Conservation (phyloP, 2,888 invertebrate species). For the Incurvaria masculella region DNA sequence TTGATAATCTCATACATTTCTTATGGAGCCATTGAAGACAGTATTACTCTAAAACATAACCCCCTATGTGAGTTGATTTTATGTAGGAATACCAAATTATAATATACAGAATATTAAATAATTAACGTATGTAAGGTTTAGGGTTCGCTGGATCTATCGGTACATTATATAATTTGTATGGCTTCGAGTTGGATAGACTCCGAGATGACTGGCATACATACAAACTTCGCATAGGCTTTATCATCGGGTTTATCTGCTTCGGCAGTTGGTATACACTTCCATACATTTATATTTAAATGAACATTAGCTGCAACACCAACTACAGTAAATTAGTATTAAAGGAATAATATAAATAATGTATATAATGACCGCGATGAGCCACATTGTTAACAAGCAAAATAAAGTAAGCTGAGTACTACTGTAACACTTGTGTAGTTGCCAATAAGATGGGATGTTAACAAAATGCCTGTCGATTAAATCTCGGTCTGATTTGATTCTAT, state of each 20-base stretch:
- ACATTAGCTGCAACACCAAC: not conserved
- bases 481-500: too few relatives aligned
- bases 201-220: too few relatives aligned
- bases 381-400: not conserved
- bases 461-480: too few relatives aligned
- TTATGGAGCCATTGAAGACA: slow-evolving; percentile 57
- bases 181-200: too few relatives aligned
- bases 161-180: too few relatives aligned
- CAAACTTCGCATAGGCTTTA: too few relatives aligned
- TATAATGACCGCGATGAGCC: not conserved
- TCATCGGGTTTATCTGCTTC: too few relatives aligned
- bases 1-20: slow-evolving; percentile 23
- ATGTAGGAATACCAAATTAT: not conserved
- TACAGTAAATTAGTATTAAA: not conserved
- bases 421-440: too few relatives aligned
- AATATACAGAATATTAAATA: not conserved
- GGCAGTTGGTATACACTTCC: too few relatives aligned
- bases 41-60: slow-evolving; percentile 55
- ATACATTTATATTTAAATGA: not conserved
- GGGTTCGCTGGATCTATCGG: not conserved
- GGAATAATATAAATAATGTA: not conserved
- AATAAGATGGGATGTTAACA: too few relatives aligned
- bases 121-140: not conserved
- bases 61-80: slow-evolving; percentile 11
- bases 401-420: not conserved